Evolutionary conservation across 2,113 vertebrate genomes (phyloP), one percentile per base, ranked within the genome.

Genomic region (Narcine bancroftii): DNA sequence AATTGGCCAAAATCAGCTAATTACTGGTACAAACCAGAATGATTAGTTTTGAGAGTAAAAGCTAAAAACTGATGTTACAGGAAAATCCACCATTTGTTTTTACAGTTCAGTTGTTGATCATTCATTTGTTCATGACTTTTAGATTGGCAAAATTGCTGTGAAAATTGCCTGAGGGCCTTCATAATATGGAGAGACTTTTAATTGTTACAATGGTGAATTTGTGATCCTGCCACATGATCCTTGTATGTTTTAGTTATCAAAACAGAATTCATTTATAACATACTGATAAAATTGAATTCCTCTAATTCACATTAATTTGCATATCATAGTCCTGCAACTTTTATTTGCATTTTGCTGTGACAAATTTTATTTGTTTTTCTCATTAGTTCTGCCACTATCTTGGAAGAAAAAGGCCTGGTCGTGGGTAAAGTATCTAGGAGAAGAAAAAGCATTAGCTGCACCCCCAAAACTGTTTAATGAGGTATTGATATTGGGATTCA

Each of bases 341-440:
- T 87, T 39, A 13, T 13, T 91, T 47, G 10, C 4, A 36, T 29
- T 39, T 89, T 89, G n/a, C 21, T 39, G 56, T 56, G 39, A 60
- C 50, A 36, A 56, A 87, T 19, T 69, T 26, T 45, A 69, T 91
- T 91, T 7, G 39, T 45, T 45, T 91, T 65, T 91, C 63, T 39
- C 21, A 17, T 76, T 75, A 71, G 60, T 73, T 3, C 3, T 29
- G 93, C 47, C 92, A 93, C 93, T 77, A 63, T 92, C 93, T 83
- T 36, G 92, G 39, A 95, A 94, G 92, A 95, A 95, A 95, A 93
- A 94, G 93, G 93, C 92, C 92, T 96, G 96, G 96, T 95, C 95
- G 6, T 96, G 96, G 96, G 94, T 96, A 93, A 94, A 95, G 92
- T 96, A 96, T 92, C 94, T 96, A 92, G 95, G 95, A 0, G 94